A percentile compares a stretch with the other conserved stretches of the same genome.
Evolutionary conservation across 23 tunicate genomes (phyloP).

Genomic region (Styela clava): DNA sequence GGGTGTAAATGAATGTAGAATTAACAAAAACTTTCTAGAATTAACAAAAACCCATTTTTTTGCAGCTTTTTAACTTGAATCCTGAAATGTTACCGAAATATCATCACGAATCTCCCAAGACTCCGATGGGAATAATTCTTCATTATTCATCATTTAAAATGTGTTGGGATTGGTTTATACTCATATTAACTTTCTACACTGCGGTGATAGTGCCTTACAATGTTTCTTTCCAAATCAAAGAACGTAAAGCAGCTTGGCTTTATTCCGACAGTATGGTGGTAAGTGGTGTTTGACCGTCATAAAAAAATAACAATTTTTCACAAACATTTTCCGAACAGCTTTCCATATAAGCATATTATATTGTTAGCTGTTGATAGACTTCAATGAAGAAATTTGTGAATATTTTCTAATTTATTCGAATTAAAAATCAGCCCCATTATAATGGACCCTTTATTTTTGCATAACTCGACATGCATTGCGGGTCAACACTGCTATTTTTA

Average conservation of each 20-base stretch:
- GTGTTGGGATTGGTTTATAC: slow-evolving; percentile 97
- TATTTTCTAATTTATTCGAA: too few relatives aligned
- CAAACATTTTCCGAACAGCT: too few relatives aligned
- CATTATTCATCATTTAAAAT: slow-evolving; percentile 87
- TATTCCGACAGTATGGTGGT: slow-evolving; percentile 84
- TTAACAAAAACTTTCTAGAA: background rate
- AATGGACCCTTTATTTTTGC: too few relatives aligned
- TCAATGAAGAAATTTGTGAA: too few relatives aligned
- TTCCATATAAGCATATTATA: too few relatives aligned
- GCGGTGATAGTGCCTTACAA: slow-evolving; percentile 96
- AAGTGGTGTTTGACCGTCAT: too few relatives aligned
- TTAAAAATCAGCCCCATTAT: too few relatives aligned
- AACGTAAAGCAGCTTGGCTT: slow-evolving; percentile 48
- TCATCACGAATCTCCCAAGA: slow-evolving; percentile 91
- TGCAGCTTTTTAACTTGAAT: slow-evolving; percentile 65
- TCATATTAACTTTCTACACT: slow-evolving; percentile 88
- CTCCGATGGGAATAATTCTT: slow-evolving; percentile 78
- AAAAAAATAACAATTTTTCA: too few relatives aligned
- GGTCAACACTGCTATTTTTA: too few relatives aligned
- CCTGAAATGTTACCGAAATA: slow-evolving; percentile 74
- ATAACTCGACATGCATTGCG: too few relatives aligned
- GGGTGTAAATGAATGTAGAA: too few relatives aligned
- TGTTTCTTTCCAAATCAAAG: slow-evolving; percentile 72
- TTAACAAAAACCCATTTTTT: slow-evolving; percentile 5
- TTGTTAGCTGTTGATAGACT: too few relatives aligned